These are phyloP conservation scores for Leucophenga varia DNA, from an alignment of 1,140 invertebrate species.

Conservation along the genomic window DNA sequence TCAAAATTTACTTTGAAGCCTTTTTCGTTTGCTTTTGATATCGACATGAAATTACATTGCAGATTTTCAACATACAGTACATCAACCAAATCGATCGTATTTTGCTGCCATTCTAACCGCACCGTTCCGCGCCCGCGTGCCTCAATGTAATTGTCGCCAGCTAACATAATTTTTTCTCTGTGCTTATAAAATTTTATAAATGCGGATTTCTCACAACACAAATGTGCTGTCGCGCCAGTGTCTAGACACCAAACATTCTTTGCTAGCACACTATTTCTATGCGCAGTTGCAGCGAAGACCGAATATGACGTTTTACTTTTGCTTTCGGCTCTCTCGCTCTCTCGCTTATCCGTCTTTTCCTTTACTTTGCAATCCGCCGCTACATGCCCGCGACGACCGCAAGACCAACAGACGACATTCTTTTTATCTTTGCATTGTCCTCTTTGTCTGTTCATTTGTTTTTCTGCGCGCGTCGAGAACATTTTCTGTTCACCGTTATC, in stretches of 20 bases:
- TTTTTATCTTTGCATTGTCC: background rate
- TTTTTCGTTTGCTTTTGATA: constrained; percentile 7
- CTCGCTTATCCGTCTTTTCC: too few species aligned
- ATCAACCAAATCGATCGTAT: constrained; percentile 1
- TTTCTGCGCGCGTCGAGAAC: background rate
- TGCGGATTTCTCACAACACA: constrained; percentile 2
- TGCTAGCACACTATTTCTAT: background rate
- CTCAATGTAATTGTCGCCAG: constrained; percentile 6
- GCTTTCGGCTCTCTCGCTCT: constrained; percentile 1
- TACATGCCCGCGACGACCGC: background rate
- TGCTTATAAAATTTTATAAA: background rate
- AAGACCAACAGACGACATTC: background rate
- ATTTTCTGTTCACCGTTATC: background rate
- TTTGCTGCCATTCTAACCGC: background rate
- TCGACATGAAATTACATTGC: constrained; percentile 12
- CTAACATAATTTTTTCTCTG: constrained; percentile 5
- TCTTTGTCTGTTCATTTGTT: background rate
- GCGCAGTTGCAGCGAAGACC: background rate
- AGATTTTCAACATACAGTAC: constrained; percentile 10
- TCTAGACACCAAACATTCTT: constrained; percentile 13
- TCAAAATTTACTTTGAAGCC: constrained; percentile 8
- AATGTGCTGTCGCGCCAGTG: constrained; percentile 12
- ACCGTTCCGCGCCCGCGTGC: constrained; percentile 4
- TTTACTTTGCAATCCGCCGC: background rate
- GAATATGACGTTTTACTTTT: background rate